phyloP scores from a whole-genome alignment of 37 sponge, comb jelly and placozoan species.

The Haliclona indistincta region DNA sequence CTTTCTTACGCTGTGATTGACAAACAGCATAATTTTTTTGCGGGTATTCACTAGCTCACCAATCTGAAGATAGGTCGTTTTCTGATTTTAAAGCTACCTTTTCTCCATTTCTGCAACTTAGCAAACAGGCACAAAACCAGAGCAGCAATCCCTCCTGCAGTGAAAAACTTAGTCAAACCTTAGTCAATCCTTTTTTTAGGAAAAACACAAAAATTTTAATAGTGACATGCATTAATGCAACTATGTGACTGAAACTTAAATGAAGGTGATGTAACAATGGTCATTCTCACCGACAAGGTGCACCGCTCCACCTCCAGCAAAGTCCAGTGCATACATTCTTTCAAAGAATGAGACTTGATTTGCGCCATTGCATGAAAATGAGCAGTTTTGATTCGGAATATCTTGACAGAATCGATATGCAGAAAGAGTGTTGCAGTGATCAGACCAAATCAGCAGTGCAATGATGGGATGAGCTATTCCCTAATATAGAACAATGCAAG shows the following conservation, averaged over 20 bases:
- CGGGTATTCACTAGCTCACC: no score
- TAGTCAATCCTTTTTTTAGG: no score
- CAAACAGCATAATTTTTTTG: no score
- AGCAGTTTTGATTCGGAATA: background rate
- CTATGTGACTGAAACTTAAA: no score
- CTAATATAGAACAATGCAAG: no score
- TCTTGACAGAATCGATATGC: slow-evolving; percentile 76
- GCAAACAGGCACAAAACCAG: slow-evolving; percentile 47
- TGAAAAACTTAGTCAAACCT: background rate
- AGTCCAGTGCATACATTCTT: slow-evolving; percentile 83
- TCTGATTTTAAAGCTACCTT: background rate
- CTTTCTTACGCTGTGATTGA: background rate
- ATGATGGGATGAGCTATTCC: slow-evolving; percentile 74
- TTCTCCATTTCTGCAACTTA: slow-evolving; percentile 27
- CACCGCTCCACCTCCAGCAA: slow-evolving; percentile 93
- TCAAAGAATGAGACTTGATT: background rate
- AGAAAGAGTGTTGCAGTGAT: slow-evolving; percentile 46
- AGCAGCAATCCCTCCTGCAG: slow-evolving; percentile 45
- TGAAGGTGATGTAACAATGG: no score
- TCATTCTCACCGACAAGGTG: slow-evolving; percentile 74
- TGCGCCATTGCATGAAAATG: slow-evolving; percentile 5
- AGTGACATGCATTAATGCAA: no score
- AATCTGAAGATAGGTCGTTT: no score
- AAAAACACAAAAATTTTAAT: no score
- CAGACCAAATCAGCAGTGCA: slow-evolving; percentile 74